phyloP scores from a whole-genome alignment of 2,797 vertebrate species.

The Simalia tracyae region DNA sequence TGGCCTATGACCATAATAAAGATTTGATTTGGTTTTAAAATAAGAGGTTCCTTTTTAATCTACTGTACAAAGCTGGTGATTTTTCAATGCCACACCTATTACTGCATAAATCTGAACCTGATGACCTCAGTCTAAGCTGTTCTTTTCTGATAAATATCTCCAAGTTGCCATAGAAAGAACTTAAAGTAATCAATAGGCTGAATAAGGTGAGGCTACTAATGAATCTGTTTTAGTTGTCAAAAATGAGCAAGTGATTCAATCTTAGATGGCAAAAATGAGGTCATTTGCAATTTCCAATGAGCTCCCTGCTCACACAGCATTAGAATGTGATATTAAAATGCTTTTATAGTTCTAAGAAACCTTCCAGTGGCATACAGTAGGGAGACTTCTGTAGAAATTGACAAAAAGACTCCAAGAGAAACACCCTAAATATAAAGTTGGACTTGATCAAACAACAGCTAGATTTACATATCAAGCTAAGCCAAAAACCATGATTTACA shows the following conservation, averaged over 20 bases:
- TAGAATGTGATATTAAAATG: background rate
- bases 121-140: background rate
- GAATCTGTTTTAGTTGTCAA: slow-evolving; percentile 8
- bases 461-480: background rate
- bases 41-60: background rate
- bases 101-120: background rate
- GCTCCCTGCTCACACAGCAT: background rate
- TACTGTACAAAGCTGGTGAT: background rate
- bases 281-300: background rate
- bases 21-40: too few species aligned
- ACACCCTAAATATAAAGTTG: background rate
- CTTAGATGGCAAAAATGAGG: background rate
- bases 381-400: background rate
- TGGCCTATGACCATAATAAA: too few species aligned
- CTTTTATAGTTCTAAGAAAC: background rate
- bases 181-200: background rate
- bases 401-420: background rate
- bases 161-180: background rate
- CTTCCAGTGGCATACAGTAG: background rate
- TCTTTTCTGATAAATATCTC: background rate
- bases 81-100: background rate
- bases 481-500: background rate
- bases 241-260: background rate
- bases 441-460: background rate
- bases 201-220: slow-evolving; percentile 4